phyloP scores from a whole-genome alignment of 2,888 invertebrate species.

The Eristalinus sepulchralis region DNA sequence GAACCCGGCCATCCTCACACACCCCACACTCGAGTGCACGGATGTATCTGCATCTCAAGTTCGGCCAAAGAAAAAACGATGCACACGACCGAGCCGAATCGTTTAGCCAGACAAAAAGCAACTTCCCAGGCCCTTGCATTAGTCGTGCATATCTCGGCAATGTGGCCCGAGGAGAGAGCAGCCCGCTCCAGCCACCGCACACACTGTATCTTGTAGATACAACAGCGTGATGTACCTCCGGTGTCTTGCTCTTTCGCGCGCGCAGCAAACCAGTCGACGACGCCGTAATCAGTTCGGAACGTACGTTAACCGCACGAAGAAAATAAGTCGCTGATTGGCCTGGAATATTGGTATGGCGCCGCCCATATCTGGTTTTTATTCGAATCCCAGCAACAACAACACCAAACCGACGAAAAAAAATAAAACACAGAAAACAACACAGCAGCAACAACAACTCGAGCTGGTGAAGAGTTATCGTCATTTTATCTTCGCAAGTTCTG shows the following conservation, averaged over 20 bases:
- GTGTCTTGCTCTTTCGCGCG: constrained; percentile 70
- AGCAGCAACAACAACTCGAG: background rate
- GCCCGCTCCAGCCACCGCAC: background rate
- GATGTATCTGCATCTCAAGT: constrained; percentile 71
- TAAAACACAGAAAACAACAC: constrained; percentile 21
- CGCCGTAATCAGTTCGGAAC: constrained; percentile 70
- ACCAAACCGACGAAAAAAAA: constrained; percentile 15
- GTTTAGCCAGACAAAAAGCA: constrained; percentile 69
- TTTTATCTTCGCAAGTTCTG: constrained; percentile 68
- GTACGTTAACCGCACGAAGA: constrained; percentile 69
- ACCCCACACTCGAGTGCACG: constrained; percentile 9
- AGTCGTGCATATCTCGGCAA: constrained; percentile 50
- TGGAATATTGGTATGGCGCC: constrained; percentile 78
- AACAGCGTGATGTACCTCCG: constrained; percentile 69
- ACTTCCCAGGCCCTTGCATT: constrained; percentile 68
- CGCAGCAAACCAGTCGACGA: constrained; percentile 64
- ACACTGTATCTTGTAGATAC: constrained; percentile 67
- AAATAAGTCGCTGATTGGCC: constrained; percentile 77
- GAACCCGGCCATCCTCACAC: constrained; percentile 36
- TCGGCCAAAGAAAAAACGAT: constrained; percentile 47
- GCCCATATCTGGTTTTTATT: constrained; percentile 80
- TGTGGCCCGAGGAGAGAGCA: constrained; percentile 57
- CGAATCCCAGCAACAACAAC: constrained; percentile 17
- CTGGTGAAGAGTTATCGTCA: constrained; percentile 59
- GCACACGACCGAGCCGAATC: constrained; percentile 51